A percentile compares a stretch with the other conserved stretches of the same genome.
Evolutionary conservation across 2,113 vertebrate genomes (phyloP).

Genomic region (Ochotona princeps): DNA sequence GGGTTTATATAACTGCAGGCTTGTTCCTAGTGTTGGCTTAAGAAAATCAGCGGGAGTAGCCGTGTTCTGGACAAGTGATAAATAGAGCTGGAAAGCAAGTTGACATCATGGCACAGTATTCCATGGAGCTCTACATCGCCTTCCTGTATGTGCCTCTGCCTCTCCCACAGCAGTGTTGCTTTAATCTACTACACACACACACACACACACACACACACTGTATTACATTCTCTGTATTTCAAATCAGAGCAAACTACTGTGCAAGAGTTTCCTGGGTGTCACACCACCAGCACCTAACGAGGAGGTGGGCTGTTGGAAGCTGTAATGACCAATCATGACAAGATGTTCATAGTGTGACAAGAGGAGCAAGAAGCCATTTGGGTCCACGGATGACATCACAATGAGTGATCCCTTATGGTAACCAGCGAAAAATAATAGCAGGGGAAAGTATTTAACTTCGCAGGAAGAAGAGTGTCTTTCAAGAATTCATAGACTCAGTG

Average conservation of each 20-base stretch:
- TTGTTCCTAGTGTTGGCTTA: fast-evolving
- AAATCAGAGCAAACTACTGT: neutral
- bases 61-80: fast-evolving
- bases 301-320: neutral
- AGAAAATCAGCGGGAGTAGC: no score
- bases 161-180: neutral
- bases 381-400: fast-evolving
- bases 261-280: neutral
- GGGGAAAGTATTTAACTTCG: neutral
- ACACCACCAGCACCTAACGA: no score
- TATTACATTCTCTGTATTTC: neutral
- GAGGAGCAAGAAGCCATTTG: neutral
- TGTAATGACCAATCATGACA: neutral
- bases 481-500: neutral
- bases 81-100: neutral
- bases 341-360: neutral
- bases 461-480: neutral
- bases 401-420: neutral
- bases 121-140: fast-evolving
- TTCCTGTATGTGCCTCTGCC: no score
- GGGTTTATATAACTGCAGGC: neutral
- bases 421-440: neutral
- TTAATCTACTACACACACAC: neutral
- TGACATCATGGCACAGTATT: fast-evolving
- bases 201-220: neutral